A percentile compares a stretch with the other conserved stretches of the same genome.
phyloP scores from a whole-genome alignment of 2,888 invertebrate genomes.

The Pemphredon lugubris region DNA sequence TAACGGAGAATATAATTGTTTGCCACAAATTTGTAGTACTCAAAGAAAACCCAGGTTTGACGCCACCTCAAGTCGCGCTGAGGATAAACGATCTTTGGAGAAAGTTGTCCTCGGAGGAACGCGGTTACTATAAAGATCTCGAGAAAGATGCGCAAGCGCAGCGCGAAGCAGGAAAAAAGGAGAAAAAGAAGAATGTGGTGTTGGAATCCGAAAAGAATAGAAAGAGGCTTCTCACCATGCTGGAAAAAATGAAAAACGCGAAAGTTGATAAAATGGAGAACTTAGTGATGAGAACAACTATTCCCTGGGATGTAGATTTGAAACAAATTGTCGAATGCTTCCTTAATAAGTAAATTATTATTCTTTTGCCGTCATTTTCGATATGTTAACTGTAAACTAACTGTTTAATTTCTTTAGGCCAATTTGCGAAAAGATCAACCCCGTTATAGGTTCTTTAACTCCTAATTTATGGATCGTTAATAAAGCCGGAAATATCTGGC shows the following conservation, averaged over 20 bases:
- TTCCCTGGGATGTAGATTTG: constrained; percentile 68
- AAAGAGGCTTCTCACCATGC: constrained; percentile 67
- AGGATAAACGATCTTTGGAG: constrained; percentile 78
- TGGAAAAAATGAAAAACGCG: constrained; percentile 71
- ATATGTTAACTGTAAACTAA: not conserved
- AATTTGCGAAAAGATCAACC: not conserved
- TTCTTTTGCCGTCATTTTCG: not conserved
- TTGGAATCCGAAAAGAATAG: constrained; percentile 61
- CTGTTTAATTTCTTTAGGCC: constrained; percentile 28
- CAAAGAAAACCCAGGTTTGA: constrained; percentile 70
- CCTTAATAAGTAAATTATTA: constrained; percentile 37
- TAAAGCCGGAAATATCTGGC: constrained; percentile 65
- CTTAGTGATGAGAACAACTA: constrained; percentile 65
- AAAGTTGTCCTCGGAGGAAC: constrained; percentile 76
- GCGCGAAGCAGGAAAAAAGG: constrained; percentile 5
- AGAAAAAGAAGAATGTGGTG: constrained; percentile 38
- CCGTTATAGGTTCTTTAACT: constrained; percentile 64
- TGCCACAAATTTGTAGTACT: constrained; percentile 39
- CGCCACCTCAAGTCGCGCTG: constrained; percentile 78
- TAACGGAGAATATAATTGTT: not conserved
- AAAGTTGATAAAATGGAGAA: constrained; percentile 59
- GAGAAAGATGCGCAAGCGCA: constrained; percentile 48
- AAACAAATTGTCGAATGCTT: constrained; percentile 60
- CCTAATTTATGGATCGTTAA: constrained; percentile 63
- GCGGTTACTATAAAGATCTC: constrained; percentile 73